phyloP scores from a whole-genome alignment of 2,113 vertebrate genomes.

The Brevimyrus niger region DNA sequence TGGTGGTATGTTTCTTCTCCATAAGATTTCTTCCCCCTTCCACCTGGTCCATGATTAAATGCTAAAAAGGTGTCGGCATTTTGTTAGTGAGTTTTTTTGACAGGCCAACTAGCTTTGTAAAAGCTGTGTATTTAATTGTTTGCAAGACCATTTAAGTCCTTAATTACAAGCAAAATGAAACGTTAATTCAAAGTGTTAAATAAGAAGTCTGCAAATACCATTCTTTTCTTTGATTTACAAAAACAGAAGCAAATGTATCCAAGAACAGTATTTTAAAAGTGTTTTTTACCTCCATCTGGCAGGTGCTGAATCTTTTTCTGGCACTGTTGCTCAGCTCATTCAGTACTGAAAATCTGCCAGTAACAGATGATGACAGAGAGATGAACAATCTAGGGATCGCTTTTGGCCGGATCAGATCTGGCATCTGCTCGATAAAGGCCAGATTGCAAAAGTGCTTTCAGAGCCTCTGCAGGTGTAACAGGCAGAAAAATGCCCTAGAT shows the following conservation, averaged over 20 bases:
- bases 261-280: not conserved
- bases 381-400: slow-evolving; percentile 98
- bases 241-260: not conserved
- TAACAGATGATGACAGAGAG: slow-evolving; percentile 91
- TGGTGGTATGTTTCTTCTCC: slow-evolving; percentile 75
- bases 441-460: slow-evolving; percentile 69
- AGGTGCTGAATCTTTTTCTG: slow-evolving; percentile 96
- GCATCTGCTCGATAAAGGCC: slow-evolving; percentile 73
- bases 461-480: slow-evolving; percentile 69
- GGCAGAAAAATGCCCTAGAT: slow-evolving; percentile 58
- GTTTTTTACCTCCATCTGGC: slow-evolving; percentile 1
- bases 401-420: slow-evolving; percentile 85
- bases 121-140: not conserved
- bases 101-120: not conserved
- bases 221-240: not conserved
- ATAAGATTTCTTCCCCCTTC: not conserved
- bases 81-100: not conserved
- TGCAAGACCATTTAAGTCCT: not conserved
- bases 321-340: slow-evolving; percentile 96
- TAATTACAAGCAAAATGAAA: not conserved
- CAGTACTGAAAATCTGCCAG: slow-evolving; percentile 94
- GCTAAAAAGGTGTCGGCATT: not conserved
- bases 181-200: not conserved
- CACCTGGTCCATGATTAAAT: not conserved
- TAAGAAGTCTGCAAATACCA: not conserved